Evolutionary conservation across 1,140 invertebrate genomes (phyloP).

Genomic region (Antheraea mylitta): DNA sequence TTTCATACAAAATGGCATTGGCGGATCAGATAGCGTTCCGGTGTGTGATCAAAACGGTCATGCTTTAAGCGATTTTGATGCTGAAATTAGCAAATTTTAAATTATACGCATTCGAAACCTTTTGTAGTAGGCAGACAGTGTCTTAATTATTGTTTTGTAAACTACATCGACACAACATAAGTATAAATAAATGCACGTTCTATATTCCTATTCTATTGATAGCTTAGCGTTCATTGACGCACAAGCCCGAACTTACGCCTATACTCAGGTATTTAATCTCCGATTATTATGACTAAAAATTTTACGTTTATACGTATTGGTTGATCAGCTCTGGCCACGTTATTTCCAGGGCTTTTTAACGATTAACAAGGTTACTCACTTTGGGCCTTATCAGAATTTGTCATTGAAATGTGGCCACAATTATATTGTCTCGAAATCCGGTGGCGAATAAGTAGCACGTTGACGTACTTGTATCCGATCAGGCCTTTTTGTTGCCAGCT

Average conservation of each 20-base stretch:
- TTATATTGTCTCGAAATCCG: constrained; percentile 64
- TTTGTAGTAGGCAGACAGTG: neutral
- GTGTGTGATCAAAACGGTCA: constrained; percentile 36
- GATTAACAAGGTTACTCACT: constrained; percentile 34
- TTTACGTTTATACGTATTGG: neutral
- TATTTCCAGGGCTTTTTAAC: constrained; percentile 39
- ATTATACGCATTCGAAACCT: constrained; percentile 8
- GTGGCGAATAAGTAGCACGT: constrained; percentile 40
- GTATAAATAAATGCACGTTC: no score
- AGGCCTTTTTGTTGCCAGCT: neutral
- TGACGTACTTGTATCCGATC: constrained; percentile 21
- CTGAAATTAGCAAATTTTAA: constrained; percentile 1
- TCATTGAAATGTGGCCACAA: constrained; percentile 37
- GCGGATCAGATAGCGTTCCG: constrained; percentile 25
- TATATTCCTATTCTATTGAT: no score
- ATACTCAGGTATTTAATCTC: no score
- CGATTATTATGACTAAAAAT: neutral
- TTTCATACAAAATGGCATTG: constrained; percentile 25
- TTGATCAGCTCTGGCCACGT: constrained; percentile 7
- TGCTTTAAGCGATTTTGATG: constrained; percentile 23
- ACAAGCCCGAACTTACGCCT: no score
- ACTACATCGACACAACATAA: neutral
- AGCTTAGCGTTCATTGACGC: no score
- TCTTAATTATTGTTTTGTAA: neutral
- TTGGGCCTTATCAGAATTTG: constrained; percentile 41